A percentile compares a stretch with the other conserved stretches of the same genome.
phyloP scores from a whole-genome alignment of 1,140 invertebrate genomes.

The Tenebrio molitor region DNA sequence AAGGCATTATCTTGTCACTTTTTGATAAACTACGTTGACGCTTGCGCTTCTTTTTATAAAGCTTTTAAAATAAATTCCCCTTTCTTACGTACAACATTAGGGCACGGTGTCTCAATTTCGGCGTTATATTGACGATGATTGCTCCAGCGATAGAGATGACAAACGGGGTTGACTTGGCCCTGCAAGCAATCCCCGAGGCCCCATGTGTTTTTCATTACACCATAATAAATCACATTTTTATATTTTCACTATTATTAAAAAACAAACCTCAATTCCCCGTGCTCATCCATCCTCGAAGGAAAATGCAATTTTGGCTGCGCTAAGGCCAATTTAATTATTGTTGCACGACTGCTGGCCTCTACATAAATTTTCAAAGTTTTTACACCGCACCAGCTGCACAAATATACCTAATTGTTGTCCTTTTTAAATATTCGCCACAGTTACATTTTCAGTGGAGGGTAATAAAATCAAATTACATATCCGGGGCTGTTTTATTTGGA shows the following conservation, averaged over 20 bases:
- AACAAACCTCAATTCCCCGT: background rate
- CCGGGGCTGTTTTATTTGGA: background rate
- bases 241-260: conserved; percentile 21
- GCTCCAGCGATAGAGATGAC: conserved; percentile 30
- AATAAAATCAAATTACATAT: no score
- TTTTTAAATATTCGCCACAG: no score
- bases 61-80: conserved; percentile 37
- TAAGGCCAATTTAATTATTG: conserved; percentile 13
- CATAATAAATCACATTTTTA: conserved; percentile 21
- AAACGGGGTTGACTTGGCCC: conserved; percentile 26
- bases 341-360: background rate
- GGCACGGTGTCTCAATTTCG: conserved; percentile 29
- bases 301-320: background rate
- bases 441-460: no score
- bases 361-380: background rate
- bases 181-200: background rate
- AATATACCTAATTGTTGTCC: no score
- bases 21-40: conserved; percentile 28
- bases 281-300: background rate
- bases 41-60: conserved; percentile 9
- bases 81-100: conserved; percentile 27
- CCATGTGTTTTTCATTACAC: conserved; percentile 20
- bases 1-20: conserved; percentile 39
- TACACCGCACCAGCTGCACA: background rate
- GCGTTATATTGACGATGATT: conserved; percentile 28